Conservation (phyloP, 2,888 invertebrate genomes). For the Thysanoteuthis rhombus region DNA sequence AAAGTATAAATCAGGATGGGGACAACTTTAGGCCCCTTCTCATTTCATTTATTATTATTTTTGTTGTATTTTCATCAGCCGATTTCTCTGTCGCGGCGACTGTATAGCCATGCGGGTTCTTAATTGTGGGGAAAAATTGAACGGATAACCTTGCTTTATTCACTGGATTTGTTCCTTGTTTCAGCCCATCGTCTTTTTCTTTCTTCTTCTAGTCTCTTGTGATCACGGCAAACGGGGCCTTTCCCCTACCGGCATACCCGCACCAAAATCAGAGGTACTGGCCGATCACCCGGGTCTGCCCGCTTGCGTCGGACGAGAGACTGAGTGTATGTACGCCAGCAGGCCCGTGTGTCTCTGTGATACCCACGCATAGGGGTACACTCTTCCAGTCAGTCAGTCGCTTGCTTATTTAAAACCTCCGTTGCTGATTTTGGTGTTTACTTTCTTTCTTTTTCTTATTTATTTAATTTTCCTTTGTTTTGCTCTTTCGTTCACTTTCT, state of each 20-base stretch:
- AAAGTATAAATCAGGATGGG: background rate
- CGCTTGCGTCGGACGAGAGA: background rate
- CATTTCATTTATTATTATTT: background rate
- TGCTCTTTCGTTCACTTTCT: background rate
- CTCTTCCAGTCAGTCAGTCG: background rate
- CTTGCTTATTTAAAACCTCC: background rate
- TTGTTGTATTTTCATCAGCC: background rate
- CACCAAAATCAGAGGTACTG: background rate
- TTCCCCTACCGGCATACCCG: background rate
- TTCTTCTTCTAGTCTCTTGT: background rate
- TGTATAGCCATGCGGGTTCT: background rate
- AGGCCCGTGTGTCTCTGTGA: background rate
- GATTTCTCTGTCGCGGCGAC: background rate
- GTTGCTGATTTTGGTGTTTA: background rate
- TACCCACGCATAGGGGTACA: constrained; percentile 12
- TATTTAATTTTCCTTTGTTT: background rate
- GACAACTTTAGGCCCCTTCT: background rate
- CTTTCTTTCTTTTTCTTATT: background rate
- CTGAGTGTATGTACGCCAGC: background rate
- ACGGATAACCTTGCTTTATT: background rate
- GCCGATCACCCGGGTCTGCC: background rate
- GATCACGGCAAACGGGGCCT: background rate
- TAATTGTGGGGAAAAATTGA: background rate
- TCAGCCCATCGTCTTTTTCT: background rate
- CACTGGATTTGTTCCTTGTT: background rate